Percentiles rank a stretch among this genome's conserved stretches.
Conservation (phyloP, 2,113 vertebrate genomes). For the Coryphaenoides rupestris region DNA sequence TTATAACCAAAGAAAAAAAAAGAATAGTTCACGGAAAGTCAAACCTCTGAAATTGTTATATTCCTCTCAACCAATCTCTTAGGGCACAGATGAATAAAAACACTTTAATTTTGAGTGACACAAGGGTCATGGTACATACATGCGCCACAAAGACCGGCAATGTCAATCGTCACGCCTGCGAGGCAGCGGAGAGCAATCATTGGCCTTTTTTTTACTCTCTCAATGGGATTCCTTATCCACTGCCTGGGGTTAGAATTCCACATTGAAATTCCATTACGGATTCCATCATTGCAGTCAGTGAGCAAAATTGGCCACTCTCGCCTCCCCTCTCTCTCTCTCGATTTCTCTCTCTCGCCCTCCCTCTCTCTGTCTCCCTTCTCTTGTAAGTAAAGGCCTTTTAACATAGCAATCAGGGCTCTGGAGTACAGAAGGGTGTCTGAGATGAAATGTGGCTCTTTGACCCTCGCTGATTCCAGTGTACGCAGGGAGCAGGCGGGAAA, state of each 20-base stretch:
- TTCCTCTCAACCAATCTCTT: conserved; percentile 7
- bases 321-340: conserved; percentile 29
- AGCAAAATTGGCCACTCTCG: conserved; percentile 19
- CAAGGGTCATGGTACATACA: conserved; percentile 15
- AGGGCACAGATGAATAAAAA: background rate
- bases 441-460: conserved; percentile 42
- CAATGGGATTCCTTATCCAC: conserved; percentile 53
- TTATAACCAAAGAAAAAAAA: too few relatives aligned
- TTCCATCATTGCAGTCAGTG: conserved; percentile 44
- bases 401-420: conserved; percentile 53
- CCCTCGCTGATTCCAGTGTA: conserved; percentile 37
- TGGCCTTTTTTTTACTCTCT: conserved; percentile 41
- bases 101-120: conserved; percentile 14
- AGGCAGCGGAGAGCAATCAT: conserved; percentile 56
- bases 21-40: too few relatives aligned
- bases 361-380: conserved; percentile 34
- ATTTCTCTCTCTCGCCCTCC: conserved; percentile 32
- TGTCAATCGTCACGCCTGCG: conserved; percentile 28
- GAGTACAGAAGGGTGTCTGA: conserved; percentile 30
- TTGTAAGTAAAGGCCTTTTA: conserved; percentile 60
- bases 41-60: too few relatives aligned
- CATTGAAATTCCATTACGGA: conserved; percentile 71
- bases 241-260: conserved; percentile 57
- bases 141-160: conserved; percentile 4
- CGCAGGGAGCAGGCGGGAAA: conserved; percentile 7